A percentile compares a stretch with the other conserved stretches of the same genome.
Conservation (phyloP, 1,140 invertebrate genomes). For the Eumaeus atala region DNA sequence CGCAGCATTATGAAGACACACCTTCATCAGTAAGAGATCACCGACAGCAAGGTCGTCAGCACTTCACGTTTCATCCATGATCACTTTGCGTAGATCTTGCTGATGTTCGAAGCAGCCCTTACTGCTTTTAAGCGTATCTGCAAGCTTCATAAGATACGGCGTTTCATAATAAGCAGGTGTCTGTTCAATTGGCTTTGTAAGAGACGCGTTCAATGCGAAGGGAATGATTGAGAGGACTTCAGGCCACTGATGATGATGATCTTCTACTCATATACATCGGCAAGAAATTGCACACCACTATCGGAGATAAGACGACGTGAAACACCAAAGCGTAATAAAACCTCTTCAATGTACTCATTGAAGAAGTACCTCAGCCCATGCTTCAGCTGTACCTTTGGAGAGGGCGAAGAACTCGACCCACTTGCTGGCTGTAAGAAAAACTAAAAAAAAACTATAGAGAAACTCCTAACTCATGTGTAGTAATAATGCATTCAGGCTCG, state of each 20-base stretch:
- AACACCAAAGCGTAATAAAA: no score
- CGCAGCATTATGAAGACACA: constrained; percentile 21
- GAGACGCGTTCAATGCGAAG: constrained; percentile 26
- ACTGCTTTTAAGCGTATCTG: constrained; percentile 8
- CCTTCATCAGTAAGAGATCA: constrained; percentile 19
- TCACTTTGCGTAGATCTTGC: no score
- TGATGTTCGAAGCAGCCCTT: no score
- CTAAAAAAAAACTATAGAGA: no score
- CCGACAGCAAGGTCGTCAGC: no score
- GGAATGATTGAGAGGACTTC: constrained; percentile 17
- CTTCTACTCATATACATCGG: constrained; percentile 35
- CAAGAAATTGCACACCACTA: constrained; percentile 27
- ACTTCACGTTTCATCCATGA: no score
- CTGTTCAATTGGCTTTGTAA: constrained; percentile 4
- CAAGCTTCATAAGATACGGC: constrained; percentile 29
- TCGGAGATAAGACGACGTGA: constrained; percentile 1
- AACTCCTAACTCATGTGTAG: constrained; percentile 12
- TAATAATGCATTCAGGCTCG: constrained; percentile 13
- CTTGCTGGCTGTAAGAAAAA: neutral
- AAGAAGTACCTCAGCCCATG: neutral
- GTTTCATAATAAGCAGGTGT: constrained; percentile 46
- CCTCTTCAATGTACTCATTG: neutral
- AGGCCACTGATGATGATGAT: no score
- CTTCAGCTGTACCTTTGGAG: neutral
- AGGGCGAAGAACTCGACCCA: neutral